phyloP scores from a whole-genome alignment of 2,888 invertebrate species.

The Metalampra italica region DNA sequence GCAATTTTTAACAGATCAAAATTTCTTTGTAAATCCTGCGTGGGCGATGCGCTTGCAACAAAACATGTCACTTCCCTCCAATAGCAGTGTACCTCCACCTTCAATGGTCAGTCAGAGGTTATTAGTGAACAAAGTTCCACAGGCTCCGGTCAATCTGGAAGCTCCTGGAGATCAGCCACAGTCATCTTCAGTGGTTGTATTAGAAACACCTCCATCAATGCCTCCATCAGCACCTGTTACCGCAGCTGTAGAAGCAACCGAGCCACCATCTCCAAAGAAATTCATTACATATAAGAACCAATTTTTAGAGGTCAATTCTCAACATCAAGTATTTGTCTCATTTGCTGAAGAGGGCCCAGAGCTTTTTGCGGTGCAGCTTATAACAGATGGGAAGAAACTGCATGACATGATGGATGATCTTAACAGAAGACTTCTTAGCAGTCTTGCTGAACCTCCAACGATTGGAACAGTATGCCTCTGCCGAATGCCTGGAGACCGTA shows the following conservation, averaged over 20 bases:
- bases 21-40: conserved; percentile 65
- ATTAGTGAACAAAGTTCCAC: conserved; percentile 48
- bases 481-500: conserved; percentile 82
- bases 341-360: conserved; percentile 89
- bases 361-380: conserved; percentile 86
- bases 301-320: conserved; percentile 62
- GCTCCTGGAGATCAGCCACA: conserved; percentile 58
- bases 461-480: conserved; percentile 89
- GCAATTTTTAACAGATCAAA: conserved; percentile 63
- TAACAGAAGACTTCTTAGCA: conserved; percentile 79
- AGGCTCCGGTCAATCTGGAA: conserved; percentile 52
- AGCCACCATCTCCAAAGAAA: conserved; percentile 56
- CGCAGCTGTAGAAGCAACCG: conserved; percentile 21
- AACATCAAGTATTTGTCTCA: conserved; percentile 85
- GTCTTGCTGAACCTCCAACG: conserved; percentile 82
- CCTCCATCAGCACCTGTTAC: conserved; percentile 26
- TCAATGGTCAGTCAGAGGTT: conserved; percentile 57
- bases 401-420: conserved; percentile 85
- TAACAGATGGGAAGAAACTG: conserved; percentile 78
- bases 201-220: conserved; percentile 20
- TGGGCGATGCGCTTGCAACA: conserved; percentile 64
- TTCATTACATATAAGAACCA: conserved; percentile 75
- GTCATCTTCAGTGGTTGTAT: conserved; percentile 14
- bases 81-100: conserved; percentile 45
- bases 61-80: conserved; percentile 49